Evolutionary conservation across 2,888 invertebrate genomes (phyloP).

Genomic region (Danaus chrysippus): DNA sequence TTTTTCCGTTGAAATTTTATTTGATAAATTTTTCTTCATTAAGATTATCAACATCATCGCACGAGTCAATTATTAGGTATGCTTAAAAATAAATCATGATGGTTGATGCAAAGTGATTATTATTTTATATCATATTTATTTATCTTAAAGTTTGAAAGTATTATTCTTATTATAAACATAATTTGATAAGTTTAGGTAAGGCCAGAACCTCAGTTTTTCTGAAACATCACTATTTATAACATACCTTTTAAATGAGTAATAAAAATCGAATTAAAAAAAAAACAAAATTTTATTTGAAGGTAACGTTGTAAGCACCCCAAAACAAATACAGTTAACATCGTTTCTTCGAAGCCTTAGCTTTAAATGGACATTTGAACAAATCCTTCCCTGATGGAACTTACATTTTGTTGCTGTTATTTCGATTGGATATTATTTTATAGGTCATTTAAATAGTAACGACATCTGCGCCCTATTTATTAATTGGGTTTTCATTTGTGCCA

Average conservation of each 20-base stretch:
- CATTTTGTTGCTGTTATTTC: conserved; percentile 13
- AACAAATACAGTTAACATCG: not conserved
- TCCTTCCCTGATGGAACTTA: conserved; percentile 11
- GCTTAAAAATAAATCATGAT: too few species aligned
- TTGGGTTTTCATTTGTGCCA: not conserved
- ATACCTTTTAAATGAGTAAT: not conserved
- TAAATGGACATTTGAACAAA: conserved; percentile 15
- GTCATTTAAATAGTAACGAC: conserved; percentile 15
- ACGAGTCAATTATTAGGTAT: too few species aligned
- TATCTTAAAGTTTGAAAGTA: too few species aligned
- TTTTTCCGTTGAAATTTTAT: too few species aligned
- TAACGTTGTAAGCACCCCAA: not conserved
- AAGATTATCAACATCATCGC: too few species aligned
- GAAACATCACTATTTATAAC: not conserved
- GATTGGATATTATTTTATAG: conserved; percentile 11
- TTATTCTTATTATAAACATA: too few species aligned
- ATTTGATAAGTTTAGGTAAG: too few species aligned
- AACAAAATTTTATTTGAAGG: not conserved
- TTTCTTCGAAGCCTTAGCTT: conserved; percentile 12
- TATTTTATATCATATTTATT: too few species aligned
- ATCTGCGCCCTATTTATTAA: conserved; percentile 5
- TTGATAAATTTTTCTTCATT: too few species aligned
- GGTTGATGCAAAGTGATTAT: too few species aligned
- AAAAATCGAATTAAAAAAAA: not conserved
- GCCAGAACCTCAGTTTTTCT: not conserved